Evolutionary conservation across 1,140 invertebrate species (phyloP), one percentile per base, ranked within the genome.

Genomic region (Diorhabda carinulata): DNA sequence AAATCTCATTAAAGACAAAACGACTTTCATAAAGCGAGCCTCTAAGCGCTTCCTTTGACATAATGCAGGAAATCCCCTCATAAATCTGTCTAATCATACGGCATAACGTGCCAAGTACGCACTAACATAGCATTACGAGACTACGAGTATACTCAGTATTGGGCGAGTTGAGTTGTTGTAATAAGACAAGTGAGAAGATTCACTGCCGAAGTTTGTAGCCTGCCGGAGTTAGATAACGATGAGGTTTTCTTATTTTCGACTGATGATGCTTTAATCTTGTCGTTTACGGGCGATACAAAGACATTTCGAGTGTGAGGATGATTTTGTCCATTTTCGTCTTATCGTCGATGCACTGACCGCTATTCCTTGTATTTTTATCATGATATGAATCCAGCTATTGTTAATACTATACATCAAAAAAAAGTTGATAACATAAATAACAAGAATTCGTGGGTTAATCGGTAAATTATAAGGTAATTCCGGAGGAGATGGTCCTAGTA

Each of bases 51-150:
- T 73, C 73, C 70, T 74, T 76, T 76, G 77, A 76, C 73, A 74
- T 74, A 65, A 72, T 62, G 64, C 67, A 74, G 74, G 76, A 77
- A 78, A 77, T 77, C 74, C 72, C 67, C 70, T 71, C 77, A 79
- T 79, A 79, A 78, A 79, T 79, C 78, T 78, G 72, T 79, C 75
- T 79, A 79, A 79, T 79, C 78, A 78, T 78, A 75, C 70, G 72
- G 72, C 75, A 78, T 77, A 77, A 77, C 76, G 77, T 76, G 75
- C 76, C 72, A 74, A 78, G 70, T 76, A 78, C 76, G 75, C 76
- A 78, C 76, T 76, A 74, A 76, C 73, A 76, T 70, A 76, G 75
- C 66, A 78, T 78, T 78, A 78, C 70, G 68, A 67, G 61, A 61
- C 69, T 69, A 67, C 71, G 74, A 76, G 71, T 75, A 74, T 56